Conservation (phyloP, 2,888 invertebrate genomes). For the Rhopalosiphum nymphaeae region DNA sequence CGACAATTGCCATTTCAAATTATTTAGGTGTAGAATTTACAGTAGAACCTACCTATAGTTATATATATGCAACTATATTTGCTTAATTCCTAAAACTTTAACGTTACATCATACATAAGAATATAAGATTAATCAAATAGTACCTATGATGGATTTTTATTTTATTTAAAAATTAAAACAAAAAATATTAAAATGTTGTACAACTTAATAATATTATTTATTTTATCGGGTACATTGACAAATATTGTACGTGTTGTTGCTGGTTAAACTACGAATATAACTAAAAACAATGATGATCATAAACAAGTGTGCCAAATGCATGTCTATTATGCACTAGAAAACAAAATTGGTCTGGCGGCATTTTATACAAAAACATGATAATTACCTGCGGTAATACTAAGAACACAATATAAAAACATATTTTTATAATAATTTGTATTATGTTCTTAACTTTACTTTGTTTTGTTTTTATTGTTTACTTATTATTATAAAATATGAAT, state of each 20-base stretch:
- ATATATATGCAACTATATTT: not conserved
- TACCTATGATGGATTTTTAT: not conserved
- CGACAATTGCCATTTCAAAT: too few species aligned
- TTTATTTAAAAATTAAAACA: not conserved
- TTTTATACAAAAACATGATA: constrained; percentile 11
- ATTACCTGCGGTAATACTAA: constrained; percentile 33
- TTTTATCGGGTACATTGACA: not conserved
- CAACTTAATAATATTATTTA: too few species aligned
- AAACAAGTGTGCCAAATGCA: constrained; percentile 20
- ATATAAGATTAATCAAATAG: not conserved
- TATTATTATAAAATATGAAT: not conserved
- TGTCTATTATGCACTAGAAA: constrained; percentile 34
- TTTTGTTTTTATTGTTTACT: constrained; percentile 3
- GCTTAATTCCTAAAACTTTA: not conserved
- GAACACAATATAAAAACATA: constrained; percentile 11
- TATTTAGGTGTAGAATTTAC: too few species aligned
- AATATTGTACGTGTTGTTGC: not conserved
- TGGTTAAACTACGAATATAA: not conserved
- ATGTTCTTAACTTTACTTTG: not conserved
- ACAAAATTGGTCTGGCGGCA: constrained; percentile 11
- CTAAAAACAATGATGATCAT: constrained; percentile 21
- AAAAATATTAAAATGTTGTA: not conserved
- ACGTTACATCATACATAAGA: not conserved
- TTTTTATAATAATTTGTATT: not conserved
- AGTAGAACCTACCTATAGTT: not conserved